Conservation (phyloP, 2,113 vertebrate species). For the Pseudorectes ferrugineus region DNA sequence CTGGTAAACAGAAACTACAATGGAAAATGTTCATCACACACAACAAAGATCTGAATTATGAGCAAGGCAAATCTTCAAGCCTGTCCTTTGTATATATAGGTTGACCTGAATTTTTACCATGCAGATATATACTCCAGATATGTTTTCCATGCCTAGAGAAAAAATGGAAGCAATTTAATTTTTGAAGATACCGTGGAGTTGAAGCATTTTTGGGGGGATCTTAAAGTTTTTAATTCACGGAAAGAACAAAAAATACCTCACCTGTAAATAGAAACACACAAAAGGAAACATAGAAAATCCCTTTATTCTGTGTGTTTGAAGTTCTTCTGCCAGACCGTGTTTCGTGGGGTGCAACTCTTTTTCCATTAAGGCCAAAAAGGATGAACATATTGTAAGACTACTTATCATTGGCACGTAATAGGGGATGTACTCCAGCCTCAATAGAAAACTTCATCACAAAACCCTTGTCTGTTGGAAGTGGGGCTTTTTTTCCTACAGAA, state of each 20-base stretch:
- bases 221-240: neutral
- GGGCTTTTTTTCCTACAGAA: neutral
- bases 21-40: neutral
- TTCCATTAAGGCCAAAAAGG: neutral
- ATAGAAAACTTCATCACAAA: neutral
- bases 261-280: neutral
- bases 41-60: neutral
- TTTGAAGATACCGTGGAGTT: neutral
- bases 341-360: neutral
- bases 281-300: neutral
- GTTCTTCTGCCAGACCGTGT: accelerated
- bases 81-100: neutral
- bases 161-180: neutral
- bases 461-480: neutral
- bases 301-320: accelerated
- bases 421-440: neutral
- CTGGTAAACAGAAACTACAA: neutral
- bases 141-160: neutral
- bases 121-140: neutral
- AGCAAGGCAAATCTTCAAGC: neutral
- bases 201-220: accelerated
- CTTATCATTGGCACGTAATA: neutral
- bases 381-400: neutral
- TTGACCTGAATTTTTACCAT: neutral
- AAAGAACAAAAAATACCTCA: neutral